Conservation (phyloP, 2,888 invertebrate species). For the Parnassius mnemosyne region DNA sequence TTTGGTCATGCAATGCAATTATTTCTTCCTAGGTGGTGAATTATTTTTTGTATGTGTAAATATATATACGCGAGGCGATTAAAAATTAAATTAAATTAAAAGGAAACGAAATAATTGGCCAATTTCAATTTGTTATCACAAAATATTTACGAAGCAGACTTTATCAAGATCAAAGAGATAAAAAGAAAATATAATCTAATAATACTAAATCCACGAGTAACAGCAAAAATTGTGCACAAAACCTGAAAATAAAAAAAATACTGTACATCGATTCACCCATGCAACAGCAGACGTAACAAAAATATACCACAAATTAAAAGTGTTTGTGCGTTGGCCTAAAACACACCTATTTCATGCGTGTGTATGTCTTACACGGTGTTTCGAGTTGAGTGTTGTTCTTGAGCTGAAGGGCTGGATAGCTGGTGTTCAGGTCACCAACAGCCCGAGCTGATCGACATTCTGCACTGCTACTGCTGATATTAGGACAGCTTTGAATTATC, state of each 20-base stretch:
- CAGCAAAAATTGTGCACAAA: conserved; percentile 20
- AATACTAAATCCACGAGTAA: conserved; percentile 18
- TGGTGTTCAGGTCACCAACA: conserved; percentile 32
- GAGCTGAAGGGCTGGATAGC: conserved; percentile 31
- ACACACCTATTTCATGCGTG: conserved; percentile 76
- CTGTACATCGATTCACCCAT: conserved; percentile 23
- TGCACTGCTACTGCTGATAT: conserved; percentile 44
- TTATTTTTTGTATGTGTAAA: too few species aligned
- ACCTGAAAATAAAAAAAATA: conserved; percentile 21
- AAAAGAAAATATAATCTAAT: not conserved
- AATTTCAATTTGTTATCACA: too few species aligned
- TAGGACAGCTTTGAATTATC: conserved; percentile 54
- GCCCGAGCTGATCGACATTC: conserved; percentile 42
- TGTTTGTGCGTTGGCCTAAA: conserved; percentile 50
- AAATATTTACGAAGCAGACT: too few species aligned
- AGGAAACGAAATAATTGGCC: too few species aligned
- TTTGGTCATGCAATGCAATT: too few species aligned
- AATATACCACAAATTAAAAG: conserved; percentile 30
- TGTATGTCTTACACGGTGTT: conserved; percentile 58
- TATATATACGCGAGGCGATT: too few species aligned
- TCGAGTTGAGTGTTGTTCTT: conserved; percentile 30
- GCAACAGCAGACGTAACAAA: conserved; percentile 29
- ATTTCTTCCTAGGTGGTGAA: too few species aligned
- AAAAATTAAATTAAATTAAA: too few species aligned
- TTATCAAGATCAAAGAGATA: not conserved